These are phyloP conservation scores for Leptonema lineaticorne DNA, from an alignment of 1,140 invertebrate genomes.

Conservation along the genomic window DNA sequence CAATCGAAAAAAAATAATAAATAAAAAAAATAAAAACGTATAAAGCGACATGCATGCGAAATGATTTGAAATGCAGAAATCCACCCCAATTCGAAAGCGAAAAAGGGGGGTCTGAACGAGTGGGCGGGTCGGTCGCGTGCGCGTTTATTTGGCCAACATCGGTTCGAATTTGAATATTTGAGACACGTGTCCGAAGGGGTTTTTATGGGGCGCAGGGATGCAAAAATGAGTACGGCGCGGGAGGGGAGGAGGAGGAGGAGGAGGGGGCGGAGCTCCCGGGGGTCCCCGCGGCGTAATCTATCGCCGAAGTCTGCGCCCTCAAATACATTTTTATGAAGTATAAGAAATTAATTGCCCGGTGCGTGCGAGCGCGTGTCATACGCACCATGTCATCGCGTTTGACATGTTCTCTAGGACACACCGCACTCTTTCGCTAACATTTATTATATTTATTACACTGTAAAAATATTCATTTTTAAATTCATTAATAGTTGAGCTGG, in stretches of 20 bases:
- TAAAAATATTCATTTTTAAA: no score
- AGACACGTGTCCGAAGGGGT: constrained; percentile 19
- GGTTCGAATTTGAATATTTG: constrained; percentile 31
- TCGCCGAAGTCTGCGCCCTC: constrained; percentile 31
- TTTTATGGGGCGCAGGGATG: no score
- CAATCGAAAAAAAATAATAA: no score
- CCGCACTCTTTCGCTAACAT: no score
- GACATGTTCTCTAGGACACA: no score
- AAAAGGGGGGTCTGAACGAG: constrained; percentile 30
- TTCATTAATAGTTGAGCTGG: no score
- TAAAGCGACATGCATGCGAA: neutral
- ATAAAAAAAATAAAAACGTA: no score
- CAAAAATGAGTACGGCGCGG: neutral
- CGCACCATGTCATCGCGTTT: constrained; percentile 10
- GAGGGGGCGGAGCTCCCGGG: constrained; percentile 6
- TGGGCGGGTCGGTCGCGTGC: constrained; percentile 35
- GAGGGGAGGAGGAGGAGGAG: neutral
- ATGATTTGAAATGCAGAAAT: neutral
- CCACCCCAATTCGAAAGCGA: neutral
- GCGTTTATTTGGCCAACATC: constrained; percentile 40
- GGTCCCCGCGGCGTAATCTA: constrained; percentile 39
- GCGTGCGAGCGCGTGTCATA: constrained; percentile 31
- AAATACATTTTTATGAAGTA: constrained; percentile 35
- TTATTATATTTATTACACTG: no score
- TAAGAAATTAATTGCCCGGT: constrained; percentile 38